Evolutionary conservation across 53 echinoderm and acorn worm species (phyloP).

Genomic region (Temnopleurus reevesii): DNA sequence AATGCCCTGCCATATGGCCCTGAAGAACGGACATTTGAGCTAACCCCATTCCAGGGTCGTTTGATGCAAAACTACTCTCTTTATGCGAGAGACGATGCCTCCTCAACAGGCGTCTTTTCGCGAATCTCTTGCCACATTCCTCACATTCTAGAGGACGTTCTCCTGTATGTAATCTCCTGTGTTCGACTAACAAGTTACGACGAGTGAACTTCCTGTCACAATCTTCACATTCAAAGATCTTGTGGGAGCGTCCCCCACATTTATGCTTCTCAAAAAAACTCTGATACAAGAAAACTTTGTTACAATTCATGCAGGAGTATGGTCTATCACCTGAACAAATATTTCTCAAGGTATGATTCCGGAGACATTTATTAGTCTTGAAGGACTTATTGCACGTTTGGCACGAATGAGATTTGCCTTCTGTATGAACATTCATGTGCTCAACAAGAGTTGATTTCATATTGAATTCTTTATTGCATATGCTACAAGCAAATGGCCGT

Average conservation of each 20-base stretch:
- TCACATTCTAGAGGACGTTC: slow-evolving; percentile 43
- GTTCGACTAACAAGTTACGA: slow-evolving; percentile 31
- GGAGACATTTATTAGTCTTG: slow-evolving; percentile 46
- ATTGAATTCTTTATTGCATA: slow-evolving; percentile 25
- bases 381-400: slow-evolving; percentile 42
- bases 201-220: slow-evolving; percentile 40
- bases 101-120: slow-evolving; percentile 26
- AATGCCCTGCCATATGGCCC: slow-evolving; percentile 74
- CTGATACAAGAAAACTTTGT: slow-evolving; percentile 45
- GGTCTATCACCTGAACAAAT: slow-evolving; percentile 38
- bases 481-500: background rate
- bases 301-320: slow-evolving; percentile 14
- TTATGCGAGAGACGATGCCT: slow-evolving; percentile 37
- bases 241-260: background rate
- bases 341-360: slow-evolving; percentile 42
- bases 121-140: slow-evolving; percentile 36
- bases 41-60: slow-evolving; percentile 33
- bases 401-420: slow-evolving; percentile 41
- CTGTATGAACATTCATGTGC: slow-evolving; percentile 24
- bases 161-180: slow-evolving; percentile 36
- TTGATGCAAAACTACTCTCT: background rate
- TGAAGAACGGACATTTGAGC: slow-evolving; percentile 36
- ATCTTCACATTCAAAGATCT: background rate
- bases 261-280: slow-evolving; percentile 31
- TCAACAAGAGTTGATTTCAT: slow-evolving; percentile 21